These are phyloP conservation scores for Meleagris gallopavo DNA, from an alignment of 2,113 vertebrate genomes.

Conservation along the genomic window DNA sequence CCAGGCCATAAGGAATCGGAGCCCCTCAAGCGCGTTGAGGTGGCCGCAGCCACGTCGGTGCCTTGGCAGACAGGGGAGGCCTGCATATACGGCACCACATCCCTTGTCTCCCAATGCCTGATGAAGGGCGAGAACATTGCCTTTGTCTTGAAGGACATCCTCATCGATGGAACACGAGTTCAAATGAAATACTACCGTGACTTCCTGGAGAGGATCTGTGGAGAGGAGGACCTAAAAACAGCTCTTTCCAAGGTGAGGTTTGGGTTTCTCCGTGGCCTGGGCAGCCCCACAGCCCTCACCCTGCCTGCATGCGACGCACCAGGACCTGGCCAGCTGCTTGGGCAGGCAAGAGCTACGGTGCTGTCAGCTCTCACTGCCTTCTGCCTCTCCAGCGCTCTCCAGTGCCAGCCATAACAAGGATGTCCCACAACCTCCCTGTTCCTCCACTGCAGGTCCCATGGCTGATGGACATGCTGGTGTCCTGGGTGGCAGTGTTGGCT, in stretches of 20 bases:
- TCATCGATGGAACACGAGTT: too few species aligned
- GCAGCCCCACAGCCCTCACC: neutral
- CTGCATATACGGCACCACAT: too few species aligned
- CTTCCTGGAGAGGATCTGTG: neutral
- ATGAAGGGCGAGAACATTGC: too few species aligned
- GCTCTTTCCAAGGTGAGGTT: neutral
- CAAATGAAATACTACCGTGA: neutral
- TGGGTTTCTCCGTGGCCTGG: neutral
- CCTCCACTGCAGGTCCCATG: neutral
- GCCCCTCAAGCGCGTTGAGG: too few species aligned
- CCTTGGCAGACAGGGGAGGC: too few species aligned
- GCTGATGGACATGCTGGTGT: neutral
- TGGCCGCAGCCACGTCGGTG: too few species aligned
- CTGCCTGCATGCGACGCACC: neutral
- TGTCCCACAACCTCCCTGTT: neutral
- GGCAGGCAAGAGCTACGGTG: neutral
- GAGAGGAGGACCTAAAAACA: neutral
- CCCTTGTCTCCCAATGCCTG: too few species aligned
- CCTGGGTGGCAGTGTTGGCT: neutral
- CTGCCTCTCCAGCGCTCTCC: neutral
- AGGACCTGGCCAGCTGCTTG: neutral
- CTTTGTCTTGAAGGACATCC: too few species aligned
- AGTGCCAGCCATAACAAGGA: neutral
- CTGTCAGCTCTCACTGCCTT: neutral
- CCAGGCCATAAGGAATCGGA: too few species aligned